phyloP scores from a whole-genome alignment of 2,797 vertebrate genomes.

The Hydrolagus colliei region DNA sequence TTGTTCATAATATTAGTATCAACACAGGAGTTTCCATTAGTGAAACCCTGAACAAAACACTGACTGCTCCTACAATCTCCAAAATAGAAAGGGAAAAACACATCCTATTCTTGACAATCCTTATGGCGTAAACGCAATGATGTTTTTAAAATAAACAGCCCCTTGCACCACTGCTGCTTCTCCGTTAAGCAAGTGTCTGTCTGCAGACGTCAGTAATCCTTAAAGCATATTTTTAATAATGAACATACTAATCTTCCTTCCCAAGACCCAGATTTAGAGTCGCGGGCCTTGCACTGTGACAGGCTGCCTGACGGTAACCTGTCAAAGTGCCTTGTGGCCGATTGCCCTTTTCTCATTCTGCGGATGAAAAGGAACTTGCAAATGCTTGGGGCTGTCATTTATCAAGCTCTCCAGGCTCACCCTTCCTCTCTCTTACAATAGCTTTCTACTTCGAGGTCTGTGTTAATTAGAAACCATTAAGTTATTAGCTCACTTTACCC shows the following conservation, averaged over 20 bases:
- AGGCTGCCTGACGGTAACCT: not conserved
- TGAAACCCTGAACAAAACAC: no score
- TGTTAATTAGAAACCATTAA: not conserved
- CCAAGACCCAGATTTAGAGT: no score
- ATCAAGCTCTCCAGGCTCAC: not conserved
- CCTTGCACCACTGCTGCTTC: not conserved
- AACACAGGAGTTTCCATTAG: no score
- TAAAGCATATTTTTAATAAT: not conserved
- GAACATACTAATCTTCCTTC: not conserved
- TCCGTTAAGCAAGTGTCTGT: not conserved
- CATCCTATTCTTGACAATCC: not conserved
- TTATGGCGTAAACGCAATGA: not conserved
- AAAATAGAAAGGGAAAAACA: no score
- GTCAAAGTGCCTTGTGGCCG: not conserved
- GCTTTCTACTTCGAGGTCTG: not conserved
- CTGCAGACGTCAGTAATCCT: not conserved
- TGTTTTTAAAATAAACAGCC: not conserved
- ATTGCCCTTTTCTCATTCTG: not conserved
- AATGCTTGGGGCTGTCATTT: conserved; percentile 1
- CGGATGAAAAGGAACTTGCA: not conserved
- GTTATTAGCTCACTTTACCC: not conserved
- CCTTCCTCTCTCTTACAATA: not conserved
- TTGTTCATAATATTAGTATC: no score
- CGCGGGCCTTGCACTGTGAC: not conserved
- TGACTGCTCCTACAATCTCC: no score